phyloP scores from a whole-genome alignment of 2,888 invertebrate genomes.

The Lagria hirta region DNA sequence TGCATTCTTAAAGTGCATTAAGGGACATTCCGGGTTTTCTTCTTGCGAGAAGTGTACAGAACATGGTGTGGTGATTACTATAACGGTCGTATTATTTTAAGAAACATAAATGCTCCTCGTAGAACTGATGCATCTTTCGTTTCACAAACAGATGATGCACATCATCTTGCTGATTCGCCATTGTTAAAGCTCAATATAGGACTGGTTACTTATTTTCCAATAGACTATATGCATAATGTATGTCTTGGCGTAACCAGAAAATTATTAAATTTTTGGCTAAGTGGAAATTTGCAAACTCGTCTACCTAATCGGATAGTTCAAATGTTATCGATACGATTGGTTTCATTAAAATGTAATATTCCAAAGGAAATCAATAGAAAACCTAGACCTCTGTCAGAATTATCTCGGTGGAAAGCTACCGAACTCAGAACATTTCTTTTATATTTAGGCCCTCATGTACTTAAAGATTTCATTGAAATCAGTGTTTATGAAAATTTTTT shows the following conservation, averaged over 20 bases:
- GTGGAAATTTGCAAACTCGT: slow-evolving; percentile 14
- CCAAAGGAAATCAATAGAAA: slow-evolving; percentile 24
- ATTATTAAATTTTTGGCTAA: slow-evolving; percentile 22
- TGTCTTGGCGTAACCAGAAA: slow-evolving; percentile 28
- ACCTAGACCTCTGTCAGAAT: slow-evolving; percentile 17
- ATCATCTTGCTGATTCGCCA: slow-evolving; percentile 16
- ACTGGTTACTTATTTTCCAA: slow-evolving; percentile 19
- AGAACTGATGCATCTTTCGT: slow-evolving; percentile 18
- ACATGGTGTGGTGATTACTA: too few species aligned
- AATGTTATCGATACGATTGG: slow-evolving; percentile 8
- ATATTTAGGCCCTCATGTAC: slow-evolving; percentile 15
- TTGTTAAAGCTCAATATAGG: slow-evolving; percentile 14
- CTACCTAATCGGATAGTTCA: not conserved
- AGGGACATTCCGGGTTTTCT: slow-evolving; percentile 27
- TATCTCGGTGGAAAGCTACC: slow-evolving; percentile 29
- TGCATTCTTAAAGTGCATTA: slow-evolving; percentile 29
- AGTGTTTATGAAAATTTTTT: slow-evolving; percentile 21
- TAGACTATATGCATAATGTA: slow-evolving; percentile 25
- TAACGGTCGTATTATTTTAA: not conserved
- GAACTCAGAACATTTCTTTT: slow-evolving; percentile 24
- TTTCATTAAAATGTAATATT: slow-evolving; percentile 11
- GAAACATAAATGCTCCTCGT: too few species aligned
- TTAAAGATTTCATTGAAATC: slow-evolving; percentile 12
- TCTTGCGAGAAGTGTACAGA: slow-evolving; percentile 30
- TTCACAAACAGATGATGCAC: slow-evolving; percentile 14